Conservation (phyloP, 2,888 invertebrate species). For the Metacarcinus magister region DNA sequence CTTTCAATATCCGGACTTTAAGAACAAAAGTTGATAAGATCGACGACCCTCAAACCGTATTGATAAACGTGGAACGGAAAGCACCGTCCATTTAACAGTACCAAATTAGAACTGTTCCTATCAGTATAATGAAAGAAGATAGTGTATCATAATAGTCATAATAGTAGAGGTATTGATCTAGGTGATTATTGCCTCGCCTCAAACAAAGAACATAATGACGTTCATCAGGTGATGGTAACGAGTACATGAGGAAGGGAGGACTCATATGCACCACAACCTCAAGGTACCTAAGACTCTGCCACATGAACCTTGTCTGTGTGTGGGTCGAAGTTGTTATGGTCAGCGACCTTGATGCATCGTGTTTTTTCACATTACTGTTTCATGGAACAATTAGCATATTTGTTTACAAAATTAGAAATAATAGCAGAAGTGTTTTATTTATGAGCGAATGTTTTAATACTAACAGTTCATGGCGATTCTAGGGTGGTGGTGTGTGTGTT, state of each 20-base stretch:
- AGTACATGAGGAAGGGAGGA: background rate
- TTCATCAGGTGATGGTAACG: background rate
- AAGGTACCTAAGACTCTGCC: background rate
- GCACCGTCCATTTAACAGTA: background rate
- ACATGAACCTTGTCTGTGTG: background rate
- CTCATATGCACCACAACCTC: background rate
- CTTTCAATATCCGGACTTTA: constrained; percentile 21
- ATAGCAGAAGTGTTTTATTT: no score
- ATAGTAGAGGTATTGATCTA: background rate
- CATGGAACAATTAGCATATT: no score
- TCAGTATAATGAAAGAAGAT: background rate
- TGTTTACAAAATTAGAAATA: no score
- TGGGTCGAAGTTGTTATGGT: background rate
- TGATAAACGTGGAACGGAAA: background rate
- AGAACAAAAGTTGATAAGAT: constrained; percentile 45
- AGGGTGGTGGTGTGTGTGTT: no score
- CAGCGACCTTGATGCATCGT: background rate
- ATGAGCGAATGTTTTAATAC: no score
- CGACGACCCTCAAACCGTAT: constrained; percentile 28
- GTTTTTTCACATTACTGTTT: no score
- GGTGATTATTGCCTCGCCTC: no score
- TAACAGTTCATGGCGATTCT: no score
- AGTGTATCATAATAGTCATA: background rate
- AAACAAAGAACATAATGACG: background rate
- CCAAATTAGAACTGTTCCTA: background rate